A percentile compares a stretch with the other conserved stretches of the same genome.
phyloP scores from a whole-genome alignment of 1,140 invertebrate genomes.

The Drosophila pruinosa region DNA sequence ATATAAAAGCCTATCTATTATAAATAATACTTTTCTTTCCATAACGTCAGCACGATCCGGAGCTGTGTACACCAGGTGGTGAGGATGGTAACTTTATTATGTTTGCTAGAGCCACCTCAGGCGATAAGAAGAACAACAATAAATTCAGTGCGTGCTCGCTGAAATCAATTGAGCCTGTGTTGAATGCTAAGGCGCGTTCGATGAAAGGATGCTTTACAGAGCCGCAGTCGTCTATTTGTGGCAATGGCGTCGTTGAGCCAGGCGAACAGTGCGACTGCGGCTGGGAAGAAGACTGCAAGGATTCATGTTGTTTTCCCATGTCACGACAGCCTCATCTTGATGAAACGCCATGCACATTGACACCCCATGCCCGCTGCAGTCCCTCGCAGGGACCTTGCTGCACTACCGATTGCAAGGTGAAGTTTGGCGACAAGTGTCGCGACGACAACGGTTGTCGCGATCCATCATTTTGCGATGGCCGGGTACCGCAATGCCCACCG shows the following conservation, averaged over 20 bases:
- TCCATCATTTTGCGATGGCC: constrained; percentile 94
- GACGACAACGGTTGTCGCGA: constrained; percentile 96
- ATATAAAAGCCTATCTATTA: background rate
- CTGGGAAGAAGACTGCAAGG: constrained; percentile 97
- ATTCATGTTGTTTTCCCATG: constrained; percentile 97
- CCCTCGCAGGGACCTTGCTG: constrained; percentile 95
- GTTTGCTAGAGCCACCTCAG: constrained; percentile 97
- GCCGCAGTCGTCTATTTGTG: constrained; percentile 95
- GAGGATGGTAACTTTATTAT: constrained; percentile 99
- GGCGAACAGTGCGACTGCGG: constrained; percentile 99
- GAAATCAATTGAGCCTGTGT: constrained; percentile 96
- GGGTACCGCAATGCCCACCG: constrained; percentile 92
- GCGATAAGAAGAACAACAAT: constrained; percentile 98
- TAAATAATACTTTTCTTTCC: constrained; percentile 34
- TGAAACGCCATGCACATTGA: constrained; percentile 93
- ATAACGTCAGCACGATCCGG: constrained; percentile 95
- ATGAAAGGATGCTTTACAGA: constrained; percentile 96
- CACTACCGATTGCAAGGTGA: constrained; percentile 92
- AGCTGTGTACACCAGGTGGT: constrained; percentile 94
- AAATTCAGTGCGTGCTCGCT: constrained; percentile 96
- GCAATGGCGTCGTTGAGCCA: constrained; percentile 97
- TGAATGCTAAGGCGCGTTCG: constrained; percentile 95
- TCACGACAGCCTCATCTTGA: constrained; percentile 88
- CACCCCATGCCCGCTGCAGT: constrained; percentile 84
- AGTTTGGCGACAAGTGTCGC: constrained; percentile 94